Base-by-base conservation (phyloP, 2,797 vertebrate genomes). In the Masticophis lateralis region DNA sequence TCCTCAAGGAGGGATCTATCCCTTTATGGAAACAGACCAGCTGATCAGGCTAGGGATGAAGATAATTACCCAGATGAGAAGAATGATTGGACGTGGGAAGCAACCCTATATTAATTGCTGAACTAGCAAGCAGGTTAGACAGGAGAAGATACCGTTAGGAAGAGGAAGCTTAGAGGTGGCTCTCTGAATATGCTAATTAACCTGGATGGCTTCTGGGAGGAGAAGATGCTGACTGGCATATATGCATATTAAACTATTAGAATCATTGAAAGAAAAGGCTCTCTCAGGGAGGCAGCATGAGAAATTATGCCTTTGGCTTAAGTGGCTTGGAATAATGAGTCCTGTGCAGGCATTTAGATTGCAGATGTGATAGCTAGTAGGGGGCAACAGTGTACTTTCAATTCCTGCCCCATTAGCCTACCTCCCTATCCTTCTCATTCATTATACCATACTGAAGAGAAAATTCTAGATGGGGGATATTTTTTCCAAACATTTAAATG, bases 171-270 rank as follows among this genome's bases (percentile, higher is more conserved):
- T 89, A 61, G 51, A 91, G 59, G 87, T 79, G 90, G 69, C 90
- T 93, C 87, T 86, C 89, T 88, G 86, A 66, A 91, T 93, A 93
- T 93, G 93, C 93, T 93, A 93, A 93, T 93, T 93, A 93, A 93
- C 90, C 93, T 51, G 2, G 74, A 91, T 74, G 93, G 59, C 93
- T 93, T 91, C 87, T 93, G 90, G 90, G 87, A 91, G 51, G 59
- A 57, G 59, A 91, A 89, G 69, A 93, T 93, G 93, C 93, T 93
- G 93, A 93, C 69, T 66, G 59, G 90, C 87, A 91, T 66, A 89
- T 91, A 89, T 91, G 90, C 86, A 92, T 94, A 88, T 91, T 90
- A 93, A 93, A 86, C n/a, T 47, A 4, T 69, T 87, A 93, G 61
- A 90, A 88, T 43, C 91, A 55, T 43, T 93, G 60, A 92, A 92